Evolutionary conservation across 2,113 vertebrate species (phyloP).

Genomic region (Ochotona princeps): DNA sequence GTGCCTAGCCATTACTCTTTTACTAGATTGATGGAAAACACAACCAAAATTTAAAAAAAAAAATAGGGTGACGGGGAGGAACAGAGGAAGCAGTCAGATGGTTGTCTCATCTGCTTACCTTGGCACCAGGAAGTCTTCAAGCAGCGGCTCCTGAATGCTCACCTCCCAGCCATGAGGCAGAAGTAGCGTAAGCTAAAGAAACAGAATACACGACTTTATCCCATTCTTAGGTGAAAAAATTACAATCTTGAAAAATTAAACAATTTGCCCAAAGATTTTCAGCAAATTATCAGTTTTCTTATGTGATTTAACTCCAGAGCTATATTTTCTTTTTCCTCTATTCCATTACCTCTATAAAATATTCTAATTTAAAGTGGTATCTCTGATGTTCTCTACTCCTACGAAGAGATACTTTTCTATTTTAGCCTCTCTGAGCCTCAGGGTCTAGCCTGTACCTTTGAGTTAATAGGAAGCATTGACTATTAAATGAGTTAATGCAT

Average conservation of each 20-base stretch:
- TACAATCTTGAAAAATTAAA: neutral
- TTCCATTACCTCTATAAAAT: constrained; percentile 8
- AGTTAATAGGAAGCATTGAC: constrained; percentile 50
- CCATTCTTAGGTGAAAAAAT: constrained; percentile 29
- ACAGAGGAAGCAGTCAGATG: neutral
- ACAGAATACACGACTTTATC: neutral
- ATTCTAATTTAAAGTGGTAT: constrained; percentile 3
- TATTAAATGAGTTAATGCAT: constrained; percentile 60
- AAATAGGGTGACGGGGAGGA: neutral
- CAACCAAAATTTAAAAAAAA: neutral
- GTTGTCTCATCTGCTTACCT: neutral
- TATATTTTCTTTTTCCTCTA: neutral
- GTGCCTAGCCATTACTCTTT: neutral
- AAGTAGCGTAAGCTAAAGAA: neutral
- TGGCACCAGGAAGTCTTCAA: neutral
- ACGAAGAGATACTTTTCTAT: constrained; percentile 29
- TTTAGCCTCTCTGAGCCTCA: constrained; percentile 34
- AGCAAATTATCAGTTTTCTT: neutral
- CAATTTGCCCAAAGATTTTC: neutral
- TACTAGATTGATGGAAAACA: neutral
- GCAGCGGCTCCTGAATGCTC: neutral
- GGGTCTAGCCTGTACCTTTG: constrained; percentile 4
- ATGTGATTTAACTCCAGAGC: neutral
- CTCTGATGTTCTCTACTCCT: neutral
- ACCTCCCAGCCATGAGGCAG: neutral